A percentile compares a stretch with the other conserved stretches of the same genome.
Conservation (phyloP, 2,888 invertebrate genomes). For the Phyllotreta cruciferae region DNA sequence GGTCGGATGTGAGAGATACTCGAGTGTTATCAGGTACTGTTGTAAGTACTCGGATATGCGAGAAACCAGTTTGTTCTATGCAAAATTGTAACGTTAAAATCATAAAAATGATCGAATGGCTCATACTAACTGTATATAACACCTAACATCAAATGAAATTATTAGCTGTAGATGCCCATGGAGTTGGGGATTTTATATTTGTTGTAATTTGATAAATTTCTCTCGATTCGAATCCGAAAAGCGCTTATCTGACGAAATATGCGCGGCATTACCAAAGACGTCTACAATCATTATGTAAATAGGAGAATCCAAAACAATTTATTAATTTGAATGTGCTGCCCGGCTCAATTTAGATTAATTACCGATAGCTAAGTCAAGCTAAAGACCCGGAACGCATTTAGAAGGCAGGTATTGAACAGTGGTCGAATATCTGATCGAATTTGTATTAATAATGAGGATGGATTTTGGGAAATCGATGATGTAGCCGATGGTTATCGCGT, state of each 20-base stretch:
- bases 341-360: constrained; percentile 59
- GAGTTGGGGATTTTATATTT: background rate
- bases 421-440: constrained; percentile 37
- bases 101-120: background rate
- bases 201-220: constrained; percentile 1
- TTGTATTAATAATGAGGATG: constrained; percentile 37
- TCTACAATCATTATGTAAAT: constrained; percentile 27
- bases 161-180: too few relatives aligned
- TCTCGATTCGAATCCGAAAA: constrained; percentile 2
- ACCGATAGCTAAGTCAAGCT: constrained; percentile 50
- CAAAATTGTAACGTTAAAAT: constrained; percentile 8
- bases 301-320: constrained; percentile 43
- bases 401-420: constrained; percentile 37
- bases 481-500: constrained; percentile 18
- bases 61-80: background rate
- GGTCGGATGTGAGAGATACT: constrained; percentile 8
- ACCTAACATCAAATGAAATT: too few relatives aligned
- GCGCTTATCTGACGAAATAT: background rate
- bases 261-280: constrained; percentile 18
- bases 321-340: constrained; percentile 57
- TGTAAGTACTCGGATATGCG: background rate
- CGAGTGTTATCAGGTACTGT: constrained; percentile 1
- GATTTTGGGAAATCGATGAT: constrained; percentile 31
- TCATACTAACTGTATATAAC: too few relatives aligned
- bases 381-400: constrained; percentile 25